Evolutionary conservation across 2,113 vertebrate genomes (phyloP).

Genomic region (Malaclemys terrapin): DNA sequence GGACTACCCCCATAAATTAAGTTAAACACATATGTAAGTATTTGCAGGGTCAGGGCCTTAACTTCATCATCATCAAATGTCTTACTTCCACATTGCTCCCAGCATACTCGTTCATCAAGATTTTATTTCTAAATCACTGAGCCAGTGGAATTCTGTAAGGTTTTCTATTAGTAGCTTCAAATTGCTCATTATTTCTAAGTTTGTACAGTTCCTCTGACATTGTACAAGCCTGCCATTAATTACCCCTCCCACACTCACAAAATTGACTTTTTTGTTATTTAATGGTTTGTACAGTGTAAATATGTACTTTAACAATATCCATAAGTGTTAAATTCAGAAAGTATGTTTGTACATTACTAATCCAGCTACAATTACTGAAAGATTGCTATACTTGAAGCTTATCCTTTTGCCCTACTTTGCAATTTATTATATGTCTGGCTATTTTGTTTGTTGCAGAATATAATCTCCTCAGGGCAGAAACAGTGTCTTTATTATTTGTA

Average conservation of each 20-base stretch:
- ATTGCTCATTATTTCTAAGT: too few relatives aligned
- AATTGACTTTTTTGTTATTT: not conserved
- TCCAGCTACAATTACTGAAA: not conserved
- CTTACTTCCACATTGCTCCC: too few relatives aligned
- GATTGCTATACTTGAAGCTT: not conserved
- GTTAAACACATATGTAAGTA: too few relatives aligned
- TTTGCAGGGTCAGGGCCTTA: too few relatives aligned
- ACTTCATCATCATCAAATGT: too few relatives aligned
- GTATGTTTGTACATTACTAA: not conserved
- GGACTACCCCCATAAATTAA: too few relatives aligned
- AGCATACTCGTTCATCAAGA: too few relatives aligned
- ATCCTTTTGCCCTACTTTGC: not conserved
- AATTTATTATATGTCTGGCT: not conserved
- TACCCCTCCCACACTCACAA: not conserved
- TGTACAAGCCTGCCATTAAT: too few relatives aligned
- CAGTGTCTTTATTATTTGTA: not conserved
- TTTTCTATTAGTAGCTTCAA: too few relatives aligned
- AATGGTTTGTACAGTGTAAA: not conserved
- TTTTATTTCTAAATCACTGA: too few relatives aligned
- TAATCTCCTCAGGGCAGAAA: not conserved
- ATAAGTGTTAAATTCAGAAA: conserved; percentile 4
- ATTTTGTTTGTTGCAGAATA: not conserved
- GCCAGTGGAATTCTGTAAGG: too few relatives aligned
- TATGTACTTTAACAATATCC: not conserved
- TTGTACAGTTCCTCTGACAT: too few relatives aligned